phyloP scores from a whole-genome alignment of 2,888 invertebrate species.

The Dasysyrphus albostriatus region DNA sequence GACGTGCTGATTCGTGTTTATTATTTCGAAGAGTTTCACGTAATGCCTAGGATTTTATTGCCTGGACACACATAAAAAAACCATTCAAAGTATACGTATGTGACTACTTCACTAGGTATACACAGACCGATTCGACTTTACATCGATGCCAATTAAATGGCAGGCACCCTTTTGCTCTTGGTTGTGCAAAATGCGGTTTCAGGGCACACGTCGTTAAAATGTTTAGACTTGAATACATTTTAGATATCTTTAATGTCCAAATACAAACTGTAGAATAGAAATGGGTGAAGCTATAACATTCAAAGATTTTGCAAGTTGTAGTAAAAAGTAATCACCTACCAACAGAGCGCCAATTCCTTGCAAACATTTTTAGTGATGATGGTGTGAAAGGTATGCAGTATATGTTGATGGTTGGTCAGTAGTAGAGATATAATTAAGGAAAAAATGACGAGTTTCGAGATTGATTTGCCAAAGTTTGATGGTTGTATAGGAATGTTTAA shows the following conservation, averaged over 20 bases:
- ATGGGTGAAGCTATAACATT: conserved; percentile 17
- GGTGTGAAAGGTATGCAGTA: neutral
- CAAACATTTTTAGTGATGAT: conserved; percentile 4
- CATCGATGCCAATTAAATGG: conserved; percentile 58
- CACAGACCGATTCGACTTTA: neutral
- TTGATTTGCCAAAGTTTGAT: conserved; percentile 29
- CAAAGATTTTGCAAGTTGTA: conserved; percentile 13
- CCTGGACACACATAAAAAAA: conserved; percentile 27
- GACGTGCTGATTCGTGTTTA: conserved; percentile 65
- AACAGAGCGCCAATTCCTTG: neutral
- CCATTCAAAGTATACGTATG: conserved; percentile 27
- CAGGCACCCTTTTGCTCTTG: conserved; percentile 43
- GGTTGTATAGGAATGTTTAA: neutral
- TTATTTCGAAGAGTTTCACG: conserved; percentile 48
- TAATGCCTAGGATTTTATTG: conserved; percentile 57
- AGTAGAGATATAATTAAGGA: conserved; percentile 46
- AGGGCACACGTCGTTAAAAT: conserved; percentile 57
- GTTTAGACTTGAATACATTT: conserved; percentile 52
- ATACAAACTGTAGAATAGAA: neutral
- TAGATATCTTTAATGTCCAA: conserved; percentile 24
- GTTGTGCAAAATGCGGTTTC: conserved; percentile 24
- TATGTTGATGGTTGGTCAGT: too few species aligned
- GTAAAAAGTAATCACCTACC: conserved; percentile 4
- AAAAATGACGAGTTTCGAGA: conserved; percentile 28
- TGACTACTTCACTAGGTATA: neutral